These are phyloP conservation scores for Amphipoea lucens DNA, from an alignment of 2,888 invertebrate genomes.

Conservation along the genomic window DNA sequence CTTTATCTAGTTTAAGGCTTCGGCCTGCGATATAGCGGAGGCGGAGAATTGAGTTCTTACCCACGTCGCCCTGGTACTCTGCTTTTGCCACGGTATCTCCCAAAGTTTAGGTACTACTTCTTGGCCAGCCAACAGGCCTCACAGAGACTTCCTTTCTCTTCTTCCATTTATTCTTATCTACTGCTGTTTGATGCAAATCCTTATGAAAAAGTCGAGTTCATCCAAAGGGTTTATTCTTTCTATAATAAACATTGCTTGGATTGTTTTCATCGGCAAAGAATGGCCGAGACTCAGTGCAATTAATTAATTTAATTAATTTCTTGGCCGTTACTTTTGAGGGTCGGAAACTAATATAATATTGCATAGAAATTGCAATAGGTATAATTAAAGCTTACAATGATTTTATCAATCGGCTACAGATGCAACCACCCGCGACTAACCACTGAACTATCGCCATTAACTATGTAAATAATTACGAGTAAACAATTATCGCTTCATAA, in stretches of 20 bases:
- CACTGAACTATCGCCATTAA: slow-evolving; percentile 24
- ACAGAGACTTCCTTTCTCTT: not conserved
- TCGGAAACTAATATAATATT: not conserved
- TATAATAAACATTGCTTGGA: not conserved
- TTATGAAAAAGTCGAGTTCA: not conserved
- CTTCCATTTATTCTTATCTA: not conserved
- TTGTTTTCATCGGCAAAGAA: not conserved
- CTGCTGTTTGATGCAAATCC: not conserved
- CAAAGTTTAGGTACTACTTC: not conserved
- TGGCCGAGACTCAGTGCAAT: not conserved
- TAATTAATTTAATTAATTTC: not conserved
- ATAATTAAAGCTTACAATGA: slow-evolving; percentile 22
- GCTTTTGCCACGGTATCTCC: not conserved
- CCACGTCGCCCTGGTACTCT: not conserved
- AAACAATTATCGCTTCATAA: slow-evolving; percentile 37
- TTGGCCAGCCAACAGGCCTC: not conserved
- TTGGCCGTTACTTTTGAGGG: not conserved
- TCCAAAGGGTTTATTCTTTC: not conserved
- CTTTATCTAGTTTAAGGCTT: slow-evolving; percentile 6
- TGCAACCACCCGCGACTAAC: slow-evolving; percentile 37
- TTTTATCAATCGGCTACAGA: slow-evolving; percentile 23
- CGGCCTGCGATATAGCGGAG: not conserved
- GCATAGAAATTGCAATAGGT: slow-evolving; percentile 14
- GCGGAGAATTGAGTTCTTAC: not conserved
- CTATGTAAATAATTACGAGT: slow-evolving; percentile 31